A percentile compares a stretch with the other conserved stretches of the same genome.
These are phyloP conservation scores for Gymnodraco acuticeps DNA, from an alignment of 2,797 vertebrate species.

Conservation along the genomic window DNA sequence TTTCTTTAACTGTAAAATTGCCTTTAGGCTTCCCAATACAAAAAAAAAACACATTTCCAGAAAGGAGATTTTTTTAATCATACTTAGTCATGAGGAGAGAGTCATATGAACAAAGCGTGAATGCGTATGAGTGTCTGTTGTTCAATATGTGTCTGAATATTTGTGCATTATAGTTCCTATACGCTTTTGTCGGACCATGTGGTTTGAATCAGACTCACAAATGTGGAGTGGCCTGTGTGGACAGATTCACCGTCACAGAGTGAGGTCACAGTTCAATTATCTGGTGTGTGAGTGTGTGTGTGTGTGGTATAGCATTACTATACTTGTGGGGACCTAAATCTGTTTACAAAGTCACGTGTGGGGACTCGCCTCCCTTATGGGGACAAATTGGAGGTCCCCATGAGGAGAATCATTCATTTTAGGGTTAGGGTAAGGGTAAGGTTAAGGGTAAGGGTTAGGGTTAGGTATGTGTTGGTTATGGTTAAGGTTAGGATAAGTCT, in stretches of 20 bases:
- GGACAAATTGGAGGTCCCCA: no score
- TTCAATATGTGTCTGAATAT: conserved; percentile 4
- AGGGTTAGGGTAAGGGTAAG: no score
- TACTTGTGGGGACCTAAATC: no score
- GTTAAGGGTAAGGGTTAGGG: no score
- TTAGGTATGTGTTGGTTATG: no score
- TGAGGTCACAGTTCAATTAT: conserved; percentile 54
- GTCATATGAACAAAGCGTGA: conserved; percentile 37
- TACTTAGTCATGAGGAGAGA: conserved; percentile 51
- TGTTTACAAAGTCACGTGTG: no score
- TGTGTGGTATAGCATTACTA: not conserved
- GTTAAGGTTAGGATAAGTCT: no score
- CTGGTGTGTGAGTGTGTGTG: not conserved
- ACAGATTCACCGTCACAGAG: conserved; percentile 57
- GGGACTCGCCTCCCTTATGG: no score
- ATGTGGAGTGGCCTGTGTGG: conserved; percentile 33
- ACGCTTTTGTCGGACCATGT: conserved; percentile 63
- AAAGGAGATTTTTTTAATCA: conserved; percentile 24
- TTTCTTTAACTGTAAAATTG: not conserved
- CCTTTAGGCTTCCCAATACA: conserved; percentile 10
- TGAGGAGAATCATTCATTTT: no score
- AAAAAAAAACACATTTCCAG: conserved; percentile 23
- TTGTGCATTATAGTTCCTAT: conserved; percentile 17
- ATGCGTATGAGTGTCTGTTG: conserved; percentile 8
- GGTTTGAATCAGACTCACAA: conserved; percentile 68